A percentile compares a stretch with the other conserved stretches of the same genome.
Conservation (phyloP, 2,113 vertebrate species). For the Sus scrofa region T2T-Sscrofa CM000817.6:128148001-128148500, state of each 20-base stretch:
- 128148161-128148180: neutral
- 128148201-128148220: neutral
- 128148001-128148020: neutral
- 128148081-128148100: neutral
- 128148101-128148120: neutral
- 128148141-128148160: neutral
- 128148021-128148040: neutral
- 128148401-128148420: neutral
- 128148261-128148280: neutral
- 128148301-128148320: neutral
- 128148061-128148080: neutral
- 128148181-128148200: accelerated
- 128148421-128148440: neutral
- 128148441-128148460: neutral
- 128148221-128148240: neutral
- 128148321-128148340: neutral
- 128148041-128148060: neutral
- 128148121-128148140: neutral
- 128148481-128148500: neutral
- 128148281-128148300: neutral
- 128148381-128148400: neutral
- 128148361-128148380: conserved; percentile 20
- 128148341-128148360: neutral
- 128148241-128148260: neutral
- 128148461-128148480: neutral